Percentiles rank a stretch among this genome's conserved stretches.
Conservation (phyloP, 2,113 vertebrate species). For the Brevimyrus niger region DNA sequence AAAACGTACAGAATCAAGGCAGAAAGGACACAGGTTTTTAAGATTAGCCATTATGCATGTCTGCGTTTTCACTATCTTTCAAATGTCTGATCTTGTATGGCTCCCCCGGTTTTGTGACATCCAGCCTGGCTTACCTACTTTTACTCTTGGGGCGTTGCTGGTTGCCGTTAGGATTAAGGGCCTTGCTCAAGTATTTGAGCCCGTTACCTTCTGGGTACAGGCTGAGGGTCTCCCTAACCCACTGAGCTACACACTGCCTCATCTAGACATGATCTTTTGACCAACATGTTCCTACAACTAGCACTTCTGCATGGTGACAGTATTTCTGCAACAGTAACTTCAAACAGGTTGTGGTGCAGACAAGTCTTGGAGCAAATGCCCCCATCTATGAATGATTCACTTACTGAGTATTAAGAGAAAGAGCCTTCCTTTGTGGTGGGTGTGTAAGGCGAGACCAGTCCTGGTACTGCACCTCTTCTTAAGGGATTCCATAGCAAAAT, state of each 20-base stretch:
- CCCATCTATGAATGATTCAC: neutral
- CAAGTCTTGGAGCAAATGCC: neutral
- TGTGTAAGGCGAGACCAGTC: neutral
- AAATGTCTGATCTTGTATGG: neutral
- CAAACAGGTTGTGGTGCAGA: neutral
- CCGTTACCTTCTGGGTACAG: neutral
- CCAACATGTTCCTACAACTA: neutral
- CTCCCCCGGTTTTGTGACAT: neutral
- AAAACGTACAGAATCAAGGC: neutral
- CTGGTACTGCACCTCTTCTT: neutral
- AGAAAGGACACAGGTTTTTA: constrained; percentile 20
- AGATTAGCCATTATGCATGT: constrained; percentile 38
- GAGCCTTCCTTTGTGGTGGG: neutral
- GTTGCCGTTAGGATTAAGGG: neutral
- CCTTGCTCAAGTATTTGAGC: neutral
- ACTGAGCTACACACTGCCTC: neutral
- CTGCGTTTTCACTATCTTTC: neutral
- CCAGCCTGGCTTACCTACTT: neutral
- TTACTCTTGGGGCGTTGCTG: neutral
- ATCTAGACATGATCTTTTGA: neutral
- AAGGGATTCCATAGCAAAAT: neutral
- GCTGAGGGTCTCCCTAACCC: neutral
- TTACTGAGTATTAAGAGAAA: neutral
- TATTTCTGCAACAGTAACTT: neutral
- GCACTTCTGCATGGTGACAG: neutral